Conservation (phyloP, 2,113 vertebrate species). For the Micromys minutus region DNA sequence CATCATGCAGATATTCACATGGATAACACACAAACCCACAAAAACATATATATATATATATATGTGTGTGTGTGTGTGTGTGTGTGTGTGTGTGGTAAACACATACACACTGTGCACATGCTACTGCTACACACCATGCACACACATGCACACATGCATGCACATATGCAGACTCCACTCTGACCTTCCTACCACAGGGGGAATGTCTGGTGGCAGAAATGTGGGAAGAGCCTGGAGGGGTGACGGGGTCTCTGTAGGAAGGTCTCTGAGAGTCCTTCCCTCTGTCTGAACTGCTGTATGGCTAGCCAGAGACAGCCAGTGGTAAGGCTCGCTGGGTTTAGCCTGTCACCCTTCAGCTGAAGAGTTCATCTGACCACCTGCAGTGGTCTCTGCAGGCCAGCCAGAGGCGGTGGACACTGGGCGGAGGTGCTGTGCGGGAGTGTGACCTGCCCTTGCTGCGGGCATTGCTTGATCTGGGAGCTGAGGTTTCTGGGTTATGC, state of each 20-base stretch:
- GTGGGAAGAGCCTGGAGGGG: neutral
- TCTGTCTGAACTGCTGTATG: neutral
- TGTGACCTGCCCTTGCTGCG: neutral
- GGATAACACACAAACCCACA: neutral
- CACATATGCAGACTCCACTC: neutral
- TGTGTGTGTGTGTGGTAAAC: too few relatives aligned
- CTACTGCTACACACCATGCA: neutral
- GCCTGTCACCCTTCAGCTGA: neutral
- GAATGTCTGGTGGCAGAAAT: neutral
- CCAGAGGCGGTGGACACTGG: neutral
- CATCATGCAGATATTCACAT: neutral
- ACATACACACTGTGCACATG: neutral
- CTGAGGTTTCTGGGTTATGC: neutral
- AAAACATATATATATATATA: too few relatives aligned
- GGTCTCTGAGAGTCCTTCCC: neutral
- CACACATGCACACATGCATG: neutral
- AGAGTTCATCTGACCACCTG: neutral
- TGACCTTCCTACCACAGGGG: neutral
- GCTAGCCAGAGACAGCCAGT: too few relatives aligned
- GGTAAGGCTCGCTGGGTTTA: too few relatives aligned
- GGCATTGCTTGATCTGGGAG: neutral
- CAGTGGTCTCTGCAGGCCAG: neutral
- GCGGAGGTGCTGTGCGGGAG: rapidly evolving
- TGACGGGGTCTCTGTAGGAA: neutral
- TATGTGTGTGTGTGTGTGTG: too few relatives aligned